A percentile compares a stretch with the other conserved stretches of the same genome.
Evolutionary conservation across 2,888 invertebrate genomes (phyloP).

Genomic region (Caenorhabditis imperialis): DNA sequence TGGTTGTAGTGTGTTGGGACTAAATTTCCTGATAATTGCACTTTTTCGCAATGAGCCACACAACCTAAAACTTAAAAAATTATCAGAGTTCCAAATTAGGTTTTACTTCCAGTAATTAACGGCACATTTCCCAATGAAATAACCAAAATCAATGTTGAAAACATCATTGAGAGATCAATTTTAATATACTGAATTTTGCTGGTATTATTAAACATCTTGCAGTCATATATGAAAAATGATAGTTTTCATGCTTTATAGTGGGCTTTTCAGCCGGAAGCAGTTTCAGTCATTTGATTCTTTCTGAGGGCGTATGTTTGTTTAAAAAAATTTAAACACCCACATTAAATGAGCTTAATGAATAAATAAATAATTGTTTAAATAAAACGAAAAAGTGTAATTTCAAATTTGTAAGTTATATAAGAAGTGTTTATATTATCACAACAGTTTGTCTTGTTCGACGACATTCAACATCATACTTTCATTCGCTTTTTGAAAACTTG

Average conservation of each 20-base stretch:
- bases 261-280: background rate
- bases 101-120: background rate
- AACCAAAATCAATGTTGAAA: too few relatives aligned
- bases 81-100: slow-evolving; percentile 4
- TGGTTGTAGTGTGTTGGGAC: slow-evolving; percentile 48
- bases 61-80: slow-evolving; percentile 41
- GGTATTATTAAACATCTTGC: too few relatives aligned
- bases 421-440: slow-evolving; percentile 17
- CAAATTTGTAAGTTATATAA: background rate
- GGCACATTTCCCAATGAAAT: too few relatives aligned
- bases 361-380: background rate
- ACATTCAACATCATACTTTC: slow-evolving; percentile 45
- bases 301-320: background rate
- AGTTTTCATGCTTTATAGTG: background rate
- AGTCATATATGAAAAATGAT: slow-evolving; percentile 13
- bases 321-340: too few relatives aligned
- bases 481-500: slow-evolving; percentile 25
- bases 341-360: too few relatives aligned
- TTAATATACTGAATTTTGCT: too few relatives aligned
- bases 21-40: slow-evolving; percentile 32
- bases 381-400: background rate
- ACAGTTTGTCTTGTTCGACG: slow-evolving; percentile 56
- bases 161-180: too few relatives aligned
- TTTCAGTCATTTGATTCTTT: background rate
- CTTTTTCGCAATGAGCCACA: slow-evolving; percentile 34